Evolutionary conservation across 1,140 invertebrate species (phyloP), one percentile per base, ranked within the genome.

Genomic region (Aphis craccivora): DNA sequence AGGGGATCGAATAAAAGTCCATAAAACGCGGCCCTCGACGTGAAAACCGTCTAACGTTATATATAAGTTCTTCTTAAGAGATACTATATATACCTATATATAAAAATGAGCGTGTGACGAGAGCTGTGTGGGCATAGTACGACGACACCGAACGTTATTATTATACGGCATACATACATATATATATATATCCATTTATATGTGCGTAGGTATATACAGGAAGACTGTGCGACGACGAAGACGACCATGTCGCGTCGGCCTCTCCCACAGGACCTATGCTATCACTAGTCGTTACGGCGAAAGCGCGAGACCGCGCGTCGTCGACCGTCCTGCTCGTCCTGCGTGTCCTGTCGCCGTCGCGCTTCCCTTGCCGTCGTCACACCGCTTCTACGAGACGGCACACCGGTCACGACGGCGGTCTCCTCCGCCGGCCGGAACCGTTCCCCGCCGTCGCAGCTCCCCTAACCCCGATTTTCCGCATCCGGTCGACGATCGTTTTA

Each of bases 21-120:
- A 92, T 92, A 92, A 92, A 92, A 92, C 76, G 67, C n/a, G 67
- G 43, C n/a, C 60, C 22, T 20, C 60, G 30, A 81, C 43, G 67
- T 45, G 30, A 55, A 89, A 84, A 51, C 76, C 43, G 76, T 53
- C 48, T 40, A 89, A 89, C 88, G 88, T 92, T 51, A 51, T 51
- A 45, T 91, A 92, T 92, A 92, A 92, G 76, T 92, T 92, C 91
- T 92, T 83, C 91, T 92, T 92, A 92, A 81, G n/a, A 43, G 43
- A 51, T 30, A 14, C 67, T 83, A 45, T 30, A 25, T n/a, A 51
- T n/a, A n/a, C 2, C 9, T 18, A 67, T 14, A 67, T 9, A 60
- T 1, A 6, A 4, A 6, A 1, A 14, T 76, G 60, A n/a, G 60
- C 3, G 60, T 7, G 60, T n/a, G 90, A 9, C 0, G 18, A 1